Percentiles rank a stretch among this genome's conserved stretches.
These are phyloP conservation scores for Apodemus agrarius DNA, from an alignment of 2,797 vertebrate species.

Conservation along the genomic window DNA sequence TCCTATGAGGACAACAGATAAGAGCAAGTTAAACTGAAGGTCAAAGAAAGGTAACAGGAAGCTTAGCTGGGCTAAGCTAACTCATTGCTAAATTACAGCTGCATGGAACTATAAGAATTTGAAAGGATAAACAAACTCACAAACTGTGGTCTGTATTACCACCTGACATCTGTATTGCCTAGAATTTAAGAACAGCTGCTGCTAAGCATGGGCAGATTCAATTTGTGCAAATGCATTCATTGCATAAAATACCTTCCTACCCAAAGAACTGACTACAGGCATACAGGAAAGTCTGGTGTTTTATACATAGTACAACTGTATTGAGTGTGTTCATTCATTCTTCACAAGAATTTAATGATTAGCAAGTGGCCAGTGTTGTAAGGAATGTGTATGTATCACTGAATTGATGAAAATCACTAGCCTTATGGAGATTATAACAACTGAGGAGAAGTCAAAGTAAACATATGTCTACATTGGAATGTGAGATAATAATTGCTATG, in stretches of 20 bases:
- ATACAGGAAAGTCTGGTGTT: neutral
- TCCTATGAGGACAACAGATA: neutral
- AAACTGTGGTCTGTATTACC: neutral
- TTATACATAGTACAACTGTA: neutral
- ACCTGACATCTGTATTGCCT: conserved; percentile 53
- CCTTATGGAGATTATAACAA: neutral
- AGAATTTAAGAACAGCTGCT: conserved; percentile 63
- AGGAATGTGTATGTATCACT: neutral
- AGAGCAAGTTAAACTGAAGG: neutral
- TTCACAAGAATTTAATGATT: neutral
- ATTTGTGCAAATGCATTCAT: conserved; percentile 25
- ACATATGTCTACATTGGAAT: neutral
- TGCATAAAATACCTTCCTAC: conserved; percentile 3
- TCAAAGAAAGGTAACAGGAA: neutral
- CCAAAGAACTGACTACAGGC: conserved; percentile 5
- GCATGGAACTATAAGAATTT: neutral
- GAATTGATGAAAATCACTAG: neutral
- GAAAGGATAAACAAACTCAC: conserved; percentile 41
- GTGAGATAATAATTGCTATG: neutral
- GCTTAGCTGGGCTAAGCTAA: neutral
- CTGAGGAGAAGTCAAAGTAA: neutral
- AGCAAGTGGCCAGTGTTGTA: neutral
- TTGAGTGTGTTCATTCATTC: neutral
- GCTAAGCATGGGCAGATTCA: conserved; percentile 56
- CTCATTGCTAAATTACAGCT: neutral